A percentile compares a stretch with the other conserved stretches of the same genome.
Evolutionary conservation across 2,888 invertebrate genomes (phyloP).

Genomic region (Schizaphis graminum): DNA sequence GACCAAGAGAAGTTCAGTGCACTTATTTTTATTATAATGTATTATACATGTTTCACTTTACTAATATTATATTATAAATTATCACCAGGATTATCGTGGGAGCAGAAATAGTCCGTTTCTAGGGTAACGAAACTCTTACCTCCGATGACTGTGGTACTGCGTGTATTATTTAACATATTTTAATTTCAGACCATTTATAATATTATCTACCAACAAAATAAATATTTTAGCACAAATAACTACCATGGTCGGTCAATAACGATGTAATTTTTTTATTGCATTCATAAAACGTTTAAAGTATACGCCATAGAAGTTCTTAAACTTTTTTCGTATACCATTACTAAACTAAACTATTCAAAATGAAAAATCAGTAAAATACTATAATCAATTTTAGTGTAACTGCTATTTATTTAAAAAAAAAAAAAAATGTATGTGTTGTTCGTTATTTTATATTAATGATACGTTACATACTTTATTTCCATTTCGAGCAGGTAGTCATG

Average conservation of each 20-base stretch:
- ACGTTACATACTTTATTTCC: not conserved
- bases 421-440: not conserved
- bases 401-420: not conserved
- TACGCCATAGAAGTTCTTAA: not conserved
- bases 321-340: not conserved
- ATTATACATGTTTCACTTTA: not conserved
- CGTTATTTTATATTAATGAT: not conserved
- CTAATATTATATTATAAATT: not conserved
- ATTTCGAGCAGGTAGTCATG: not conserved
- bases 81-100: not conserved
- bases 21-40: not conserved
- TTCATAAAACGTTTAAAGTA: not conserved
- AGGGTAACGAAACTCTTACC: not conserved
- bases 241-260: no score
- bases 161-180: not conserved
- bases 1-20: not conserved
- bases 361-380: not conserved
- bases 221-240: no score
- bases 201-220: no score
- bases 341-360: not conserved
- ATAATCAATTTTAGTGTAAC: not conserved
- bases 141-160: not conserved
- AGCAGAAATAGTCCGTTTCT: not conserved
- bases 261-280: no score
- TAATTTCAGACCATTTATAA: no score